Base-by-base conservation (phyloP, 2,113 vertebrate species). In the Apodemus speciosus region DNA sequence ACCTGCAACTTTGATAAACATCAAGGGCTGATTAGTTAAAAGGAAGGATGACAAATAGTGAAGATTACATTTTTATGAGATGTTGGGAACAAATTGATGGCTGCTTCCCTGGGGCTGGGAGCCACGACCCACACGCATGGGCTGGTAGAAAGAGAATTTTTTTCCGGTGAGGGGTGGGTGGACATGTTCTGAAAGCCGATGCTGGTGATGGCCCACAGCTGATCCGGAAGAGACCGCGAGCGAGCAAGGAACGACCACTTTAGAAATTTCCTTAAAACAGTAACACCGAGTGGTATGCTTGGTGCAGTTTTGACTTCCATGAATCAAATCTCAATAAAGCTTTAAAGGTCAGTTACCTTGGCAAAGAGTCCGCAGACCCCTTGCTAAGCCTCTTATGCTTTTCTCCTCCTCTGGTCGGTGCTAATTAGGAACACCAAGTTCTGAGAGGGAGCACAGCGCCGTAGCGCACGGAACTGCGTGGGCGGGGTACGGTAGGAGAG, bases 401-500 rank as follows among this genome's bases (percentile, higher is more conserved):
- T 58, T 40, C 60, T 30, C 32, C 20, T 30, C 0, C 3, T 49
- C 68, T 27, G 43, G 18, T 10, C 10, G 6, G 6, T 1, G 27
- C 64, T 1, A 35, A 25, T 9, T 2, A 23, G 58, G 62, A 43
- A 68, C 2, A 3, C 14, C 69, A 14, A 18, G n/a, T 72, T 73
- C 46, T 0, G 53, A 21, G n/a, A 32, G 46, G 21, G n/a, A 32
- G 72, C 38, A 69, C 0, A 1, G 18, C 1, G 53, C 38, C 1
- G 30, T 0, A 32, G 53, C 15, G 43, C 18, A 23, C 2, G 35
- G 43, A n/a, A 35, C 5, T 18, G 15, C 53, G 15, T 32, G 62
- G 83, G 2, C 0, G 9, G 11, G n/a, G 51, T 0, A 16, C 3
- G 35, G 14, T 0, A 5, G 27, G 27, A 18, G 58, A 3, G 0